Evolutionary conservation across 2,797 vertebrate species (phyloP).

Genomic region (Austrolebias charrua): DNA sequence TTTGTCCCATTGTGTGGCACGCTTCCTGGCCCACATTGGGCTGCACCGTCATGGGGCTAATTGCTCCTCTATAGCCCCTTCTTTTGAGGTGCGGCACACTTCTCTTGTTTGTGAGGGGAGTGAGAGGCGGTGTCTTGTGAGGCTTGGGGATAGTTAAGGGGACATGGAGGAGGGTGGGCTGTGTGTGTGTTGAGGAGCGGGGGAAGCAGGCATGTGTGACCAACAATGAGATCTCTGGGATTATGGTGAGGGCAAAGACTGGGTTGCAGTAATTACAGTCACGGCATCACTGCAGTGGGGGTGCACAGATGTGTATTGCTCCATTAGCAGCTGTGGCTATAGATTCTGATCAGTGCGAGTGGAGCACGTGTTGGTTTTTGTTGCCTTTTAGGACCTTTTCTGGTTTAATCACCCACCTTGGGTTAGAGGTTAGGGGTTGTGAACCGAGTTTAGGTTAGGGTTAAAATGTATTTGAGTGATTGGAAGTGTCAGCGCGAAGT

Average conservation of each 20-base stretch:
- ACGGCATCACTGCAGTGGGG: conserved; percentile 62
- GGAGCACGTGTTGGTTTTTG: conserved; percentile 28
- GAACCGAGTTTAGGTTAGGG: too few species aligned
- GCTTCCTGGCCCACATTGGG: conserved; percentile 56
- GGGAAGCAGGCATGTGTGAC: conserved; percentile 72
- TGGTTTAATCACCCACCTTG: too few species aligned
- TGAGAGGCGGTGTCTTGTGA: conserved; percentile 37
- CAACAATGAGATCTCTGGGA: conserved; percentile 75
- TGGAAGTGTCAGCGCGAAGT: too few species aligned
- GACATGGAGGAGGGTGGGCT: neutral
- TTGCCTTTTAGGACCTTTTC: too few species aligned
- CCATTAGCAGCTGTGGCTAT: conserved; percentile 74
- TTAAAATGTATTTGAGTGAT: too few species aligned
- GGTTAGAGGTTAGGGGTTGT: too few species aligned
- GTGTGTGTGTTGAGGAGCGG: neutral
- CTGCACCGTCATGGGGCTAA: conserved; percentile 71
- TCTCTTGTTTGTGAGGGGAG: conserved; percentile 57
- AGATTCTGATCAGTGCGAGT: conserved; percentile 52
- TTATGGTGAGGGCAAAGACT: conserved; percentile 77
- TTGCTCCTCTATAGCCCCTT: conserved; percentile 56
- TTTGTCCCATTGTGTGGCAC: conserved; percentile 66
- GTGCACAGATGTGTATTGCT: conserved; percentile 39
- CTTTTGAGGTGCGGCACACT: conserved; percentile 78
- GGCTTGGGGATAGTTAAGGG: conserved; percentile 25
- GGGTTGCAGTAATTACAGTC: conserved; percentile 78